Conservation (phyloP, 2,888 invertebrate genomes). For the Lasioglossum marginatum region DNA sequence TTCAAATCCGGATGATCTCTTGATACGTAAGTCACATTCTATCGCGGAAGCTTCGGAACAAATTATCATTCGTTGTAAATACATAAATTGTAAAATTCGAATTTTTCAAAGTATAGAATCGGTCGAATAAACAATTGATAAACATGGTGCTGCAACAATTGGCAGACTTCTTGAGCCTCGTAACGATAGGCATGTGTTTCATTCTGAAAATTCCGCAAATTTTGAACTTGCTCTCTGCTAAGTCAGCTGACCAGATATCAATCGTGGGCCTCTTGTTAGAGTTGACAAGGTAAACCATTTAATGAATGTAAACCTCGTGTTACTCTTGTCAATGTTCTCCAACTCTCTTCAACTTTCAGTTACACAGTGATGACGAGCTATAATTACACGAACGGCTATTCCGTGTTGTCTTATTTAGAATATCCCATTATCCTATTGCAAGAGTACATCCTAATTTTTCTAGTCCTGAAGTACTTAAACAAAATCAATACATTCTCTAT, state of each 20-base stretch:
- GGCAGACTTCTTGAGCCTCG: slow-evolving; percentile 88
- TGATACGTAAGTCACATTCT: neutral
- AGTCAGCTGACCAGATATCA: slow-evolving; percentile 90
- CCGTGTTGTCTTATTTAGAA: slow-evolving; percentile 92
- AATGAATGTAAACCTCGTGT: neutral
- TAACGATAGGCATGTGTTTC: slow-evolving; percentile 92
- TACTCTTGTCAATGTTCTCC: slow-evolving; percentile 1
- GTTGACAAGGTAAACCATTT: slow-evolving; percentile 87
- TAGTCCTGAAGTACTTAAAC: slow-evolving; percentile 89
- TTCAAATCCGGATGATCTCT: neutral
- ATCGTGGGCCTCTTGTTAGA: slow-evolving; percentile 89
- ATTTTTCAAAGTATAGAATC: slow-evolving; percentile 16
- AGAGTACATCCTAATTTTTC: slow-evolving; percentile 90
- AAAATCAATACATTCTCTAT: slow-evolving; percentile 84
- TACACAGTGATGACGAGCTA: slow-evolving; percentile 93
- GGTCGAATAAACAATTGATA: neutral
- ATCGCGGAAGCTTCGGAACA: neutral
- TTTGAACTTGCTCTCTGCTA: slow-evolving; percentile 87
- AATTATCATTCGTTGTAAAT: neutral
- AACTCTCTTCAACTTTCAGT: slow-evolving; percentile 85
- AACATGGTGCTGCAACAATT: slow-evolving; percentile 77
- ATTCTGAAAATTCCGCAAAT: slow-evolving; percentile 94
- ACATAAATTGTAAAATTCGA: neutral
- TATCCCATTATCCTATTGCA: slow-evolving; percentile 93
- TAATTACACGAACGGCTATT: slow-evolving; percentile 91